Base-by-base conservation (phyloP, 2,888 invertebrate species). In the Xestia ashworthii region DNA sequence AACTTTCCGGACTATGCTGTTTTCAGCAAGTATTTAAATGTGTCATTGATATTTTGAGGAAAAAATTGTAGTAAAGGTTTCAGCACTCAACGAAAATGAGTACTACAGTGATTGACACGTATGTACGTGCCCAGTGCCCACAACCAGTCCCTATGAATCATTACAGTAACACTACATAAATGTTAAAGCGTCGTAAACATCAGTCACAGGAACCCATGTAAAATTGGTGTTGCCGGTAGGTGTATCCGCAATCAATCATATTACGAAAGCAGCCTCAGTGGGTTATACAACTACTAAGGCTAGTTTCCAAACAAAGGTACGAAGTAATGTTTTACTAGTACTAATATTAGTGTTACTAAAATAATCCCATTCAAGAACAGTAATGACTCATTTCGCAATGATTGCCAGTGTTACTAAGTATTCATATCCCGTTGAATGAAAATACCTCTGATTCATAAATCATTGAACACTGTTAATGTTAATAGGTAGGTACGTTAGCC, bases 241-340 rank as follows among this genome's bases (percentile, higher is more conserved):
- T 89, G 87, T 88, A 84, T 87, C 87, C 87, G 85, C 87, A 83
- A 90, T 90, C 88, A 89, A 90, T 91, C 88, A 86, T 86, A 62
- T 71, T 75, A 79, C 76, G 74, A 78, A 85, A 81, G 71, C 73
- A 80, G 60, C 74, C 58, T 72, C 62, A 65, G 46, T 72, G 38
- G 55, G 46, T 73, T 82, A 78, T 79, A 66, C 70, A 76, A 77
- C 46, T 69, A 78, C 71, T 50, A 38, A n/a, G 25, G 58, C 68
- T 71, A 77, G 65, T 78, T 78, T 25, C 67, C 75, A 74, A 83
- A 81, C 84, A 81, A 79, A 83, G 76, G 73, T 69, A 76, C 64
- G 74, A n/a, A 46, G 71, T 81, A 71, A 67, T 71, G 68, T 74
- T 73, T 83, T 74, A 84, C 79, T 82, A 82, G 74, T 68, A 80